These are phyloP conservation scores for Ammodytes marinus DNA, from an alignment of 2,113 vertebrate species.

Conservation along the genomic window DNA sequence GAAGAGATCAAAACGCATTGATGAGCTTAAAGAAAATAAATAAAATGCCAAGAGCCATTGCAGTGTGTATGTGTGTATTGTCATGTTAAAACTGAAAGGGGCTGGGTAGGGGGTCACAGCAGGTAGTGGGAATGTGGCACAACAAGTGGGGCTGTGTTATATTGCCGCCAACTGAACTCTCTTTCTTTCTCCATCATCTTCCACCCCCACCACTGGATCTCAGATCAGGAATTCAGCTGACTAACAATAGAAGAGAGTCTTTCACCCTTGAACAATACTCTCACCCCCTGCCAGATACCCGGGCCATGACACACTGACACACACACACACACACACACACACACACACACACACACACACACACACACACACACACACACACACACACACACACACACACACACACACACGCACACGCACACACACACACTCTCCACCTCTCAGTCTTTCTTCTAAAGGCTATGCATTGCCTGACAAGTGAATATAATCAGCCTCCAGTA, in stretches of 20 bases:
- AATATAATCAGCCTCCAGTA: conserved; percentile 38
- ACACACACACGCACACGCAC: neutral
- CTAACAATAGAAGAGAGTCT: conserved; percentile 70
- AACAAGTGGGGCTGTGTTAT: conserved; percentile 70
- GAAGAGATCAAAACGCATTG: neutral
- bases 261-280: conserved; percentile 68
- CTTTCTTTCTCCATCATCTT: conserved; percentile 42
- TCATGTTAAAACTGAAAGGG: conserved; percentile 23
- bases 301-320: conserved; percentile 35
- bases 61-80: conserved; percentile 29
- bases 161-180: conserved; percentile 31
- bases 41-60: neutral
- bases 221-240: conserved; percentile 58
- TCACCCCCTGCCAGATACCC: conserved; percentile 48
- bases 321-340: too few relatives aligned
- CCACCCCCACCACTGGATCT: conserved; percentile 42
- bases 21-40: neutral
- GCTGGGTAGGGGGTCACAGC: conserved; percentile 55
- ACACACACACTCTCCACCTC: conserved; percentile 9
- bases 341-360: conserved; percentile 13
- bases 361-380: conserved; percentile 13
- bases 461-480: conserved; percentile 36
- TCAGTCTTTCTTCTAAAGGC: conserved; percentile 28
- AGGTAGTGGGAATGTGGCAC: conserved; percentile 66
- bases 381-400: conserved; percentile 8